Conservation (phyloP, 1,140 invertebrate species). For the Triops longicaudatus region DNA sequence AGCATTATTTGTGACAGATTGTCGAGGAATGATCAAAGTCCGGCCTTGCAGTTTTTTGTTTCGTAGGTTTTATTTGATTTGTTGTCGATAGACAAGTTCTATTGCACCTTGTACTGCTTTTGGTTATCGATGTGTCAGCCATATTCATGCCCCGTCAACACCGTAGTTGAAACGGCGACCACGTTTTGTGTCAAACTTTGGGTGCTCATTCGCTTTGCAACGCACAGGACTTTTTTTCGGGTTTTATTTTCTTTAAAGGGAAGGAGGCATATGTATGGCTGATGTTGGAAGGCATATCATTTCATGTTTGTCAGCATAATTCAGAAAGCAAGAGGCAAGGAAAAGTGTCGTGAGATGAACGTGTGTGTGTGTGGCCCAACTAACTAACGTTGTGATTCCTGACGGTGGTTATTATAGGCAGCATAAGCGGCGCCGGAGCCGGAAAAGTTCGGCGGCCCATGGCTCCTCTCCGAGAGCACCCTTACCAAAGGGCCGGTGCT, state of each 20-base stretch:
- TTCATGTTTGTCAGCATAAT: not conserved
- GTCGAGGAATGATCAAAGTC: not conserved
- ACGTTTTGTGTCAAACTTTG: too few species aligned
- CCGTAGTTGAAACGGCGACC: too few species aligned
- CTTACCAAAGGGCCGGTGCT: conserved; percentile 81
- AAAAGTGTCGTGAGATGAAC: not conserved
- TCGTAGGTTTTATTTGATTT: not conserved
- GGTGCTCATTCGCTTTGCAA: too few species aligned
- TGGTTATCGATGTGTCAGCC: not conserved
- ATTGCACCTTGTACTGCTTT: too few species aligned
- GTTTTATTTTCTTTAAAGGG: not conserved
- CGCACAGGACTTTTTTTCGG: too few species aligned
- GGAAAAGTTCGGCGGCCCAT: conserved; percentile 65
- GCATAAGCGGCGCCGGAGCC: conserved; percentile 43
- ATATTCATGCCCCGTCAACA: not conserved
- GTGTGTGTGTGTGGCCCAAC: not conserved
- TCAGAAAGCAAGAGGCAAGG: not conserved
- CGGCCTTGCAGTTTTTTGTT: conserved; percentile 13
- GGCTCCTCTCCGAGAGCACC: conserved; percentile 78
- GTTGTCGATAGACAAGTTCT: not conserved
- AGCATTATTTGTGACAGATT: not conserved
- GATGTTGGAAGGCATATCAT: not conserved
- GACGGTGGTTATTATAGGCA: conserved; percentile 10
- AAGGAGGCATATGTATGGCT: not conserved
- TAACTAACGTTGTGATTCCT: conserved; percentile 15